Conservation (phyloP, 1,140 invertebrate genomes). For the Procambarus clarkii region DNA sequence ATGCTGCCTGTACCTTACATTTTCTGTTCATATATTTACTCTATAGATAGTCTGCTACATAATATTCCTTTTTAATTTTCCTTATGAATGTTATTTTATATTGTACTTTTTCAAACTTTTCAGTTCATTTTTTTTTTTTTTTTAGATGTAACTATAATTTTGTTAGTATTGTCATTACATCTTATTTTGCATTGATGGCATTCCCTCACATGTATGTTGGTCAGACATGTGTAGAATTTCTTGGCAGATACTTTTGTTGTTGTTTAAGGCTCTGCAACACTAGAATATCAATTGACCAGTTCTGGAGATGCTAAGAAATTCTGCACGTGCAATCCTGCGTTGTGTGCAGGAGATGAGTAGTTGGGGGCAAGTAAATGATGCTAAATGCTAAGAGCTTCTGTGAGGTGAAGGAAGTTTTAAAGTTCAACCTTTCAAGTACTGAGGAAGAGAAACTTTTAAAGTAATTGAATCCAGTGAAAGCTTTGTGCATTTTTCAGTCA, state of each 20-base stretch:
- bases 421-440: too few species aligned
- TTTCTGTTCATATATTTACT: neutral
- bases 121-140: neutral
- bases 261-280: neutral
- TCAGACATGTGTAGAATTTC: constrained; percentile 1
- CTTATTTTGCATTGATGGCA: neutral
- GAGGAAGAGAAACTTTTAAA: too few species aligned
- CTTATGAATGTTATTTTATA: too few species aligned
- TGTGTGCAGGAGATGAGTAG: neutral
- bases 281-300: neutral
- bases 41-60: neutral
- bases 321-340: neutral
- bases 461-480: too few species aligned
- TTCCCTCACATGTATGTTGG: neutral
- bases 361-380: neutral
- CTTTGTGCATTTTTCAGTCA: too few species aligned
- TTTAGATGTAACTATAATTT: neutral
- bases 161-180: neutral
- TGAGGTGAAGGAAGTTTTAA: too few species aligned
- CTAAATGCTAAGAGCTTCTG: too few species aligned
- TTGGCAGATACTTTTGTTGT: neutral
- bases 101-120: neutral
- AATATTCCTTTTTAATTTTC: neutral
- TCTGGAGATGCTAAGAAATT: neutral
- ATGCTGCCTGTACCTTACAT: neutral